Evolutionary conservation across 2,888 invertebrate genomes (phyloP).

Genomic region (Megaustenia siamemsis): DNA sequence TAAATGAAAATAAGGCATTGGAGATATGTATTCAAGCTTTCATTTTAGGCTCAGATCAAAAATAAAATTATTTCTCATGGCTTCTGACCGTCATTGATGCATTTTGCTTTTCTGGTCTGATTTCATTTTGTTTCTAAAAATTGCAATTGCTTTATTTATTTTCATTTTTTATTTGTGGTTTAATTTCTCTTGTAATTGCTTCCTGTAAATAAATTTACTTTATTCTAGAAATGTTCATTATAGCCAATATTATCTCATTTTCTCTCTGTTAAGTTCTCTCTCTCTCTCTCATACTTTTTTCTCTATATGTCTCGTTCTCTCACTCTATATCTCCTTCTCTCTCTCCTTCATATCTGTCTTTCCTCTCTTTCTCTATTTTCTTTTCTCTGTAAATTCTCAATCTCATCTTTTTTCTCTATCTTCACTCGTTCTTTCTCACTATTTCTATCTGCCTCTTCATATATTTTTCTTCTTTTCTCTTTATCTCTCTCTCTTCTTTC

Average conservation of each 20-base stretch:
- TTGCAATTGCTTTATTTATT: too few species aligned
- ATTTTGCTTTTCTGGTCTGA: too few species aligned
- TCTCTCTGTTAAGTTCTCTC: background rate
- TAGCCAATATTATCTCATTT: background rate
- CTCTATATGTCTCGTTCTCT: background rate
- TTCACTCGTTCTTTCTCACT: background rate
- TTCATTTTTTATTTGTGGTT: too few species aligned
- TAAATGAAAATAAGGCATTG: too few species aligned
- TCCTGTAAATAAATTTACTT: too few species aligned
- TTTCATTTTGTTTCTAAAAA: too few species aligned
- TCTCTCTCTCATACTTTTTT: background rate
- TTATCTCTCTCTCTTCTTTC: background rate
- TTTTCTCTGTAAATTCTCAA: background rate
- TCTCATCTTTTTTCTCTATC: background rate
- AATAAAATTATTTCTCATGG: too few species aligned
- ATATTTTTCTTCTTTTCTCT: background rate
- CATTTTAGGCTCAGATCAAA: too few species aligned
- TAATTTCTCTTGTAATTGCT: too few species aligned
- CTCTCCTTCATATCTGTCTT: background rate
- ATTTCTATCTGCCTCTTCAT: background rate
- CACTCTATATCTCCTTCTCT: background rate
- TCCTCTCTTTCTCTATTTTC: background rate
- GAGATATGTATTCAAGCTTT: too few species aligned
- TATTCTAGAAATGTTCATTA: too few species aligned
- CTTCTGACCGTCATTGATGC: too few species aligned